Base-by-base conservation (phyloP, 2,113 vertebrate genomes). In the Siniperca chuatsi region DNA sequence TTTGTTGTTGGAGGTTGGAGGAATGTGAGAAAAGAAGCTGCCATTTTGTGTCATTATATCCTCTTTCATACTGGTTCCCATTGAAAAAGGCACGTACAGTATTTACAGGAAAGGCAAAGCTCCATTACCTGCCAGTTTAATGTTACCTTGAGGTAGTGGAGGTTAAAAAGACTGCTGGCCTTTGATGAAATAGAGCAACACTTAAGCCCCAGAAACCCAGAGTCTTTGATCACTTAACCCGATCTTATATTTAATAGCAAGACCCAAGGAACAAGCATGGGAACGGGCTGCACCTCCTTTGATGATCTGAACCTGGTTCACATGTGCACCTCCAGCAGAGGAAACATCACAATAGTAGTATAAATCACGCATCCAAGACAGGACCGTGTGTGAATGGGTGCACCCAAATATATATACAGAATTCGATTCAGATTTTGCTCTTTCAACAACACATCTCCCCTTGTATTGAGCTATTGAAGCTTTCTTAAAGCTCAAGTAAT, bases 191-290 rank as follows among this genome's bases (percentile, higher is more conserved):
- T 69, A 55, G 82, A 90, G 87, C 77, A 92, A 93, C 89, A 86
- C 74, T 92, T 92, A 86, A 86, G 85, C 80, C 84, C 72, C 86
- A 73, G 83, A 92, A 87, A 86, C 79, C 75, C 81, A 79, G 78
- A 82, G 79, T 87, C 91, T 94, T 94, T 95, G 91, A 94, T 94
- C 91, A 89, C 81, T 93, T 94, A 87, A 94, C 93, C 89, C 87
- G 92, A 93, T 93, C 91, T 90, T 93, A 89, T 93, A 84, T 92
- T 92, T 91, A 93, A 90, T 82, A 87, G 89, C 75, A 85, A 79
- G 79, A 83, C 84, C 81, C 33, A 78, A 84, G 86, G 83, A 87
- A 84, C 84, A 83, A 87, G 87, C 86, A 80, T 92, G 90, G 87
- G 90, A 91, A 91, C 46, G 6, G 75, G 33, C 77, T 72, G 66